These are phyloP conservation scores for Crambe crambe DNA, from an alignment of 37 sponge, comb jelly and placozoan genomes.

Conservation along the genomic window DNA sequence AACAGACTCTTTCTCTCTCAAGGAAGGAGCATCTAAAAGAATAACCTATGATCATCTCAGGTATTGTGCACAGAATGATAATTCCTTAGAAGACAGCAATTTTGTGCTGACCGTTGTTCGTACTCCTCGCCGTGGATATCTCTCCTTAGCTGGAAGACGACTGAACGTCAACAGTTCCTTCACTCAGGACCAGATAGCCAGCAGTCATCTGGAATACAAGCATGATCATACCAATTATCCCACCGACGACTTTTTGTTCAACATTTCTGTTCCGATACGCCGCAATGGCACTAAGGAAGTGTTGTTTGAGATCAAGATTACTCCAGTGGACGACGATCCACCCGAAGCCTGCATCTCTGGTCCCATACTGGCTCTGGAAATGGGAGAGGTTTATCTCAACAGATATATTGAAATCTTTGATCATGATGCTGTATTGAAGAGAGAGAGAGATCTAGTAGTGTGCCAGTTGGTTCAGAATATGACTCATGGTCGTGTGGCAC, in stretches of 20 bases:
- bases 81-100: conserved; percentile 4
- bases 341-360: not conserved
- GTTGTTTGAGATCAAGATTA: conserved; percentile 27
- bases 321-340: conserved; percentile 58
- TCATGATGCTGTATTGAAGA: not conserved
- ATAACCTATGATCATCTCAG: conserved; percentile 23
- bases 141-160: not conserved
- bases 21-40: conserved; percentile 21
- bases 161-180: not conserved
- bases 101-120: conserved; percentile 12
- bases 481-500: not conserved
- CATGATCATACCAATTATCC: conserved; percentile 41
- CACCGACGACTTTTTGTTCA: conserved; percentile 34
- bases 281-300: not conserved
- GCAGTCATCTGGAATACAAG: conserved; percentile 18
- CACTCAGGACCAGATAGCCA: conserved; percentile 30
- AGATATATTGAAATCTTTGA: not conserved
- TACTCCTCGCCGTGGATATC: conserved; percentile 30
- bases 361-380: conserved; percentile 20
- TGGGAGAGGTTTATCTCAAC: not conserved
- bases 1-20: conserved; percentile 6
- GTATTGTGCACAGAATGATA: conserved; percentile 22
- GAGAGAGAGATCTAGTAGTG: not conserved
- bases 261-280: conserved; percentile 7
- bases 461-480: not conserved